phyloP scores from a whole-genome alignment of 2,113 vertebrate species.

The Crocuta crocuta region DNA sequence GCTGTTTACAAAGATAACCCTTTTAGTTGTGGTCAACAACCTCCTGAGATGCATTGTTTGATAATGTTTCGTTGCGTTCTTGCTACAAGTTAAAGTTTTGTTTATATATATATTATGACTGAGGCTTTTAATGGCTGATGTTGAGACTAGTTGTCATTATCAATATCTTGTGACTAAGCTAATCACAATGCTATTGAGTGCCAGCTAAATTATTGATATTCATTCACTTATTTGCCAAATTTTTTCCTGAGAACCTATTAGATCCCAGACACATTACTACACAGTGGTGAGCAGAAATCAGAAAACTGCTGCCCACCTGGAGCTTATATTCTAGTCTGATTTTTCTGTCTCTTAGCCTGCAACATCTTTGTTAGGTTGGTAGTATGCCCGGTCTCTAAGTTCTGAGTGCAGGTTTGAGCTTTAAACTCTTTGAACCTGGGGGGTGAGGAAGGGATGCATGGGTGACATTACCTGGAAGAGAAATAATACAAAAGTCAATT shows the following conservation, averaged over 20 bases:
- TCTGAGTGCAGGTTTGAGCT: background rate
- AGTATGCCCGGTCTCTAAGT: background rate
- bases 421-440: background rate
- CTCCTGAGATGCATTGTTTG: background rate
- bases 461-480: background rate
- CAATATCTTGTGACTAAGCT: background rate
- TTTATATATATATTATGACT: background rate
- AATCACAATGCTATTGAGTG: background rate
- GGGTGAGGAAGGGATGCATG: background rate
- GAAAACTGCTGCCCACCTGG: background rate
- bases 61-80: constrained; percentile 33
- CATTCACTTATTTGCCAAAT: background rate
- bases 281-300: background rate
- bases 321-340: background rate
- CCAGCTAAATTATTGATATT: background rate
- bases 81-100: background rate
- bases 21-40: background rate
- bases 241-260: background rate
- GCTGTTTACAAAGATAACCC: background rate
- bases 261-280: background rate
- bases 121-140: background rate
- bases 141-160: background rate
- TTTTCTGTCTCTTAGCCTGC: background rate
- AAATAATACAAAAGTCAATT: background rate
- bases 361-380: background rate